Base-by-base conservation (phyloP, 2,797 vertebrate genomes). In the Gadopsis marmoratus region DNA sequence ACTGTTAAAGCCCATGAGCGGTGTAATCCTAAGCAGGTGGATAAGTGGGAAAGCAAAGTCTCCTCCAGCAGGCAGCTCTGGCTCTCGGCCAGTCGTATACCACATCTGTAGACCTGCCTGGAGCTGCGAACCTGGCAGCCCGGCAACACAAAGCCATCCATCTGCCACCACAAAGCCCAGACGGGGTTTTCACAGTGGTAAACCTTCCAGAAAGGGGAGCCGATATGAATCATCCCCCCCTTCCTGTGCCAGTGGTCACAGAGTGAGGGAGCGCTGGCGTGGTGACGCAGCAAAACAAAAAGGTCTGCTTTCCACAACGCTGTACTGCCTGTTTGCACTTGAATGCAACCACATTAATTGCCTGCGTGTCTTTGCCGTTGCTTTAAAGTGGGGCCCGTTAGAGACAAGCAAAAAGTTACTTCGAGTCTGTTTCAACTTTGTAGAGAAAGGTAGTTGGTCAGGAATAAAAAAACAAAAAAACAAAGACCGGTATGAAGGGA, bases 91-190 rank as follows among this genome's bases (percentile, higher is more conserved):
- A 74, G 70, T 48, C 6, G 43, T 16, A 78, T 80, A 85, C 71
- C 67, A 74, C 74, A 70, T 85, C 85, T 84, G 56, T 45, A 23
- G 33, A 83, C 58, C 78, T 23, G 77, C 79, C 71, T 64, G 54
- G 43, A 64, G 71, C 76, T 72, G 41, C 23, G 51, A 43, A 35
- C 33, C 61, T 16, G 0, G 76, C 78, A 80, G 55, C 87, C 79
- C 17, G 71, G 90, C 88, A 93, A 92, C 91, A 65, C 65, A 58
- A 69, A 86, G 17, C 68, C 74, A 88, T 84, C 74, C 21, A 55
- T 87, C 77, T 87, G 87, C 72, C 84, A 67, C 76, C 78, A 23
- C 72, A 63, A 74, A 79, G 41, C 80, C 39, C 60, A 37, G 50
- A 31, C 37, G n/a, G 54, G 45, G 39, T 79, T 78, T 54, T 26